A percentile compares a stretch with the other conserved stretches of the same genome.
phyloP scores from a whole-genome alignment of 1,140 invertebrate species.

The Phthorimaea operculella region DNA sequence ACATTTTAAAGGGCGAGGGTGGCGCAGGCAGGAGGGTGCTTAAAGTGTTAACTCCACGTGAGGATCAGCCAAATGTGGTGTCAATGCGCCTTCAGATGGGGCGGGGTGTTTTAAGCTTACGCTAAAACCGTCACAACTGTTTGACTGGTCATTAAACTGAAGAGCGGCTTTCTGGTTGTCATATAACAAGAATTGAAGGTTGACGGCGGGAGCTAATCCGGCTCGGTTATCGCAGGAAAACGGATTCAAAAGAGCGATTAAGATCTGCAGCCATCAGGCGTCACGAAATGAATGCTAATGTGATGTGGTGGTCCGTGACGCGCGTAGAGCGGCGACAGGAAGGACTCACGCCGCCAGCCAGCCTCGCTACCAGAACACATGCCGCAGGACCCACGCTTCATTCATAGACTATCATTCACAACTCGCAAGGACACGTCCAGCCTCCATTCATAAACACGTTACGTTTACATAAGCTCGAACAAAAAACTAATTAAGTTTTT shows the following conservation, averaged over 20 bases:
- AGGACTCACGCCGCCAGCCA: neutral
- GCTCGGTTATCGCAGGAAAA: no score
- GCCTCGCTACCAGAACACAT: no score
- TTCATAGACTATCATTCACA: conserved; percentile 31
- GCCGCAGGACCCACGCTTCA: conserved; percentile 13
- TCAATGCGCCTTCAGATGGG: neutral
- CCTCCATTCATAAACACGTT: conserved; percentile 30
- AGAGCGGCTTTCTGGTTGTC: no score
- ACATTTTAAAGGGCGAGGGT: neutral
- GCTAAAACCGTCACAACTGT: neutral
- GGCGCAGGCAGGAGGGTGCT: neutral
- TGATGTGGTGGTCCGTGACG: no score
- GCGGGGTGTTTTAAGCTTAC: conserved; percentile 1
- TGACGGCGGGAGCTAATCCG: no score
- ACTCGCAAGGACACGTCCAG: conserved; percentile 25
- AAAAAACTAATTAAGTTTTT: conserved; percentile 36
- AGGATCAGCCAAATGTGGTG: conserved; percentile 4
- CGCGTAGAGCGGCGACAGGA: neutral
- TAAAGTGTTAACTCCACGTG: conserved; percentile 3
- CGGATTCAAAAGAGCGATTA: no score
- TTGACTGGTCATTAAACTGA: neutral
- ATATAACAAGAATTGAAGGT: no score
- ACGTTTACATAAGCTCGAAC: conserved; percentile 21
- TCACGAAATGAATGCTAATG: no score
- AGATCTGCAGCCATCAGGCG: no score